Base-by-base conservation (phyloP, 2,888 invertebrate genomes). In the Cenopis cana region DNA sequence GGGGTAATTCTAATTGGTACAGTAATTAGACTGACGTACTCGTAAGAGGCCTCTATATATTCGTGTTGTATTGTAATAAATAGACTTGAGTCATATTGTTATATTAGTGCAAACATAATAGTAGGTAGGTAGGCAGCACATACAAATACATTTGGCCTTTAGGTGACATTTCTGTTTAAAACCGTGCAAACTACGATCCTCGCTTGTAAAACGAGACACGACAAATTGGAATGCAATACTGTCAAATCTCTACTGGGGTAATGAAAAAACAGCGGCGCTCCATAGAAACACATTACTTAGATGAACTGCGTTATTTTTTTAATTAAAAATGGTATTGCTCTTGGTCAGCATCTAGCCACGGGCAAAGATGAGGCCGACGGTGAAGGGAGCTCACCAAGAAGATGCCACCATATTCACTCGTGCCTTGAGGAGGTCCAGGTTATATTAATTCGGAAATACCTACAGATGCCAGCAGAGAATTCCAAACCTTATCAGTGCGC, bases 11-110 rank as follows among this genome's bases (percentile, higher is more conserved):
- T 70, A 70, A 70, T 54, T 61, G 61, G 66, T 71, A 14, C 50
- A 67, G 55, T 67, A 71, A 67, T 71, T 67, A 67, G 5, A 60
- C 41, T 69, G 69, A 65, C 59, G 69, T 70, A 33, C n/a, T n/a
- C n/a, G n/a, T n/a, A n/a, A n/a, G n/a, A n/a, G 33, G 41, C 66
- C 61, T 49, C 41, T 33, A 49, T 62, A 24, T 55, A 68, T 60
- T 66, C 29, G 36, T 56, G 17, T 36, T 67, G 60, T 67, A 65
- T 65, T 11, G 46, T 54, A 52, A 18, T 18, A 17, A 60, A 46
- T 33, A 68, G 33, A 33, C 9, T 55, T 46, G 41, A 55, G 17
- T 46, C 65, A 65, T 55, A 55, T 55, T 18, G 8, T 20, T 20
- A 18, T n/a, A 62, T 18, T 29, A 29, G 14, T 20, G 29, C 5